Conservation (phyloP, 2,888 invertebrate genomes). For the Chouioia cunea region DNA sequence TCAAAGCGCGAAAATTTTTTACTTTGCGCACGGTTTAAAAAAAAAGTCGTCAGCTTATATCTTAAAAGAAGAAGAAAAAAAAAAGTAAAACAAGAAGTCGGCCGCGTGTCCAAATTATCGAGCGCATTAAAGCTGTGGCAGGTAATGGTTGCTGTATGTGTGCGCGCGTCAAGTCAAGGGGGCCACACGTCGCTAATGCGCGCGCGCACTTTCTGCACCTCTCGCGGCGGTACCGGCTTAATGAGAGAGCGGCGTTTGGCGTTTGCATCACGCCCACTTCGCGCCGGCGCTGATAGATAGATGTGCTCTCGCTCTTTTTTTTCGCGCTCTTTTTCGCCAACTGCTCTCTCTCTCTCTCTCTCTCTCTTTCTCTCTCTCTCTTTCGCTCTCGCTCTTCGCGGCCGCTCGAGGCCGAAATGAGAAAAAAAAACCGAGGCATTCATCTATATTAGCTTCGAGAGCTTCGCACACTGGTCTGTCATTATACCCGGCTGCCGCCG, state of each 20-base stretch:
- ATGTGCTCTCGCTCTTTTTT: constrained; percentile 56
- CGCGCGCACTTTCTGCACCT: constrained; percentile 30
- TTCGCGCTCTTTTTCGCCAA: constrained; percentile 39
- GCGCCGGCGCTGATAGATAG: constrained; percentile 69
- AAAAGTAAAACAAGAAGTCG: neutral
- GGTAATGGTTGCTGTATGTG: constrained; percentile 16
- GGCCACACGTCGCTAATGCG: constrained; percentile 1
- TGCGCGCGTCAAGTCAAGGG: neutral
- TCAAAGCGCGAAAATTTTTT: too few relatives aligned
- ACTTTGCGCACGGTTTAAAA: too few relatives aligned
- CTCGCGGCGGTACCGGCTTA: constrained; percentile 66
- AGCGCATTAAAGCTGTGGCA: constrained; percentile 14
- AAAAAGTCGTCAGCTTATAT: too few relatives aligned
- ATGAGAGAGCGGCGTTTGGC: constrained; percentile 67
- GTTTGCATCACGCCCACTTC: constrained; percentile 69
- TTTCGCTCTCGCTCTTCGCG: constrained; percentile 17
- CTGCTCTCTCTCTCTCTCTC: constrained; percentile 32
- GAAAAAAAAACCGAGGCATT: constrained; percentile 62
- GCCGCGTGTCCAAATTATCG: constrained; percentile 27
- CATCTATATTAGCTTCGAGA: constrained; percentile 69
- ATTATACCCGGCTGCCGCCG: constrained; percentile 61
- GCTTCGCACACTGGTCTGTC: constrained; percentile 65
- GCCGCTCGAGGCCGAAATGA: constrained; percentile 11
- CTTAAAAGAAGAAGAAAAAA: too few relatives aligned
- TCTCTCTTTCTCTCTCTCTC: constrained; percentile 27